Evolutionary conservation across 2,113 vertebrate species (phyloP).

Genomic region (Catagonus wagneri): DNA sequence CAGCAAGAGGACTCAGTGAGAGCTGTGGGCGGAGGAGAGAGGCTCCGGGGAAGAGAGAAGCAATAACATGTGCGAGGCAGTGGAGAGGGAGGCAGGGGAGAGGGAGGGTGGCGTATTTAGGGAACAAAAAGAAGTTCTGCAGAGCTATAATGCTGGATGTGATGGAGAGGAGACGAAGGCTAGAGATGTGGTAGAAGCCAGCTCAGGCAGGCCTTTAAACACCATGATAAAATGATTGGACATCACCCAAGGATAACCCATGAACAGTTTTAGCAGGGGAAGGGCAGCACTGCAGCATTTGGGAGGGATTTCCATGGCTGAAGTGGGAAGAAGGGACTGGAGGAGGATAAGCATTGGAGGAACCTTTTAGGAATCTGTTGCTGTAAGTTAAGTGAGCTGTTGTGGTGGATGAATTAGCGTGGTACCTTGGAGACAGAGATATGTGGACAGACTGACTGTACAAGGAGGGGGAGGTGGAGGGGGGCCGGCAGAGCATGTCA

Average conservation of each 20-base stretch:
- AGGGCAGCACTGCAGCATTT: neutral
- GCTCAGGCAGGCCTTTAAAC: neutral
- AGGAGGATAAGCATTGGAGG: neutral
- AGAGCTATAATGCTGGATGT: neutral
- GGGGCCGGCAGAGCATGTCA: neutral
- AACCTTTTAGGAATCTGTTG: neutral
- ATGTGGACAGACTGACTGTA: neutral
- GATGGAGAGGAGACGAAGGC: neutral
- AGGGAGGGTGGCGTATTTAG: neutral
- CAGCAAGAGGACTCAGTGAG: neutral
- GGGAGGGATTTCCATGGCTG: neutral
- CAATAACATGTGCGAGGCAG: neutral
- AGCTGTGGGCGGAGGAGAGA: neutral
- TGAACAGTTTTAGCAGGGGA: neutral
- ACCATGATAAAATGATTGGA: accelerated
- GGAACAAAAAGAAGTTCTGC: neutral
- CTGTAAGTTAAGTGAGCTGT: neutral
- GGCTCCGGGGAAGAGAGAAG: neutral
- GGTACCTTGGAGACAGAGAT: neutral
- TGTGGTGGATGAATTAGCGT: neutral
- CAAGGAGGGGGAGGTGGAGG: neutral
- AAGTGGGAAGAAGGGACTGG: neutral
- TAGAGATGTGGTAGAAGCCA: neutral
- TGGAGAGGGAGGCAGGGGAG: neutral
- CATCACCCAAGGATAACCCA: accelerated